phyloP scores from a whole-genome alignment of 2,113 vertebrate species.

The Lasiurus cinereus region DNA sequence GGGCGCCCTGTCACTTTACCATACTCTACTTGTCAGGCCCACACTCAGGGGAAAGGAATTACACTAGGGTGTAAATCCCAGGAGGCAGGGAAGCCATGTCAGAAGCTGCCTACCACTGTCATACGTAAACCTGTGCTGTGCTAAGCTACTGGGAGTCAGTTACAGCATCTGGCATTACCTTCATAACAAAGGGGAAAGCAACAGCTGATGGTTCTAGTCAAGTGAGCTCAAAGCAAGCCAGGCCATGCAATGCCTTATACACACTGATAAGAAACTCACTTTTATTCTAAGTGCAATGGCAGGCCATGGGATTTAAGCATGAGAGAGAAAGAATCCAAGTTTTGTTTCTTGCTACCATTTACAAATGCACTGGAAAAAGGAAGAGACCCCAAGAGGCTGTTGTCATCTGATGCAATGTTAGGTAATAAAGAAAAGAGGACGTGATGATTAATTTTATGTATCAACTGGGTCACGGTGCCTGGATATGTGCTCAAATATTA shows the following conservation, averaged over 20 bases:
- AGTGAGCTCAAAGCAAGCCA: not conserved
- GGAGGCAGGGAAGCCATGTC: not conserved
- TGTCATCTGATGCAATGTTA: not conserved
- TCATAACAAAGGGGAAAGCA: not conserved
- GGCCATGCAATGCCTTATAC: not conserved
- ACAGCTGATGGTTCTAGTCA: not conserved
- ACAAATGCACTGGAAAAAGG: not conserved
- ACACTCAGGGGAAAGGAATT: not conserved
- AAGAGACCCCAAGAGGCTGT: not conserved
- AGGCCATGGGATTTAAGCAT: not conserved
- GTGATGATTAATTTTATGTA: not conserved
- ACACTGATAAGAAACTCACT: not conserved
- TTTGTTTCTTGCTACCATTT: constrained; percentile 25
- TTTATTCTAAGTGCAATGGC: constrained; percentile 1
- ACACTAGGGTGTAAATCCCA: not conserved
- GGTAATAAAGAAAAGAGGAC: not conserved
- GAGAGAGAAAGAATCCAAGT: not conserved
- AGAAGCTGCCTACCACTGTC: not conserved
- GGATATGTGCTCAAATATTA: not conserved
- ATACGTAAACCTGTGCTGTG: not conserved
- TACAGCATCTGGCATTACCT: not conserved
- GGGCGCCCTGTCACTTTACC: not conserved
- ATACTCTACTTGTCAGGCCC: not conserved
- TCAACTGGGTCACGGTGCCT: not conserved
- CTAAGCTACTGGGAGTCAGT: not conserved